A percentile compares a stretch with the other conserved stretches of the same genome.
Evolutionary conservation across 1,140 invertebrate species (phyloP).

Genomic region (Bombus huntii): DNA sequence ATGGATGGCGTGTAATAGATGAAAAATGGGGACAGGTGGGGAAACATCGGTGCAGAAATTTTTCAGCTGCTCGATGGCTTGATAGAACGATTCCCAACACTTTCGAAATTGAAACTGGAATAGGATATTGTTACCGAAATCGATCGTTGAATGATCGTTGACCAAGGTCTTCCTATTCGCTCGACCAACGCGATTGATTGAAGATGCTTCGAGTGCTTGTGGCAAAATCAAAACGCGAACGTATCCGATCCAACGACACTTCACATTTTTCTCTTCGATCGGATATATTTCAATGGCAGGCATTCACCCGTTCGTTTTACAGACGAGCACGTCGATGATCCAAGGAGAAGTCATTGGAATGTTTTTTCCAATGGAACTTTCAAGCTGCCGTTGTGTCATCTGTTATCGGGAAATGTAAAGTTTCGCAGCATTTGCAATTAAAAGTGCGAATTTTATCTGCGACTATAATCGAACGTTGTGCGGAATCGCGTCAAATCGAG

Average conservation of each 20-base stretch:
- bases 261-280: neutral
- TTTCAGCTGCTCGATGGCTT: neutral
- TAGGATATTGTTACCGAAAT: slow-evolving; percentile 9
- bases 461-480: no score
- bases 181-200: slow-evolving; percentile 7
- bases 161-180: slow-evolving; percentile 10
- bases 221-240: slow-evolving; percentile 32
- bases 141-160: slow-evolving; percentile 2
- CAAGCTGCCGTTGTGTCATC: no score
- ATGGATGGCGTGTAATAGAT: neutral
- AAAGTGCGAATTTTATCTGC: no score
- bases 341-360: neutral
- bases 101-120: slow-evolving; percentile 33
- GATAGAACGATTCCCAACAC: neutral
- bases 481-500: no score
- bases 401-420: no score
- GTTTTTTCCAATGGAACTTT: neutral
- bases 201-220: slow-evolving; percentile 10
- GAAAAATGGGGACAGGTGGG: neutral
- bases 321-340: neutral
- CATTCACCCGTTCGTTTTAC: neutral
- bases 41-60: neutral
- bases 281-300: neutral
- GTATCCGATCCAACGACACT: neutral
- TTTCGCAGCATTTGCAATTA: no score